Evolutionary conservation across 2,888 invertebrate species (phyloP), one percentile per base, ranked within the genome.

Genomic region (Scaptomyza flava): DNA sequence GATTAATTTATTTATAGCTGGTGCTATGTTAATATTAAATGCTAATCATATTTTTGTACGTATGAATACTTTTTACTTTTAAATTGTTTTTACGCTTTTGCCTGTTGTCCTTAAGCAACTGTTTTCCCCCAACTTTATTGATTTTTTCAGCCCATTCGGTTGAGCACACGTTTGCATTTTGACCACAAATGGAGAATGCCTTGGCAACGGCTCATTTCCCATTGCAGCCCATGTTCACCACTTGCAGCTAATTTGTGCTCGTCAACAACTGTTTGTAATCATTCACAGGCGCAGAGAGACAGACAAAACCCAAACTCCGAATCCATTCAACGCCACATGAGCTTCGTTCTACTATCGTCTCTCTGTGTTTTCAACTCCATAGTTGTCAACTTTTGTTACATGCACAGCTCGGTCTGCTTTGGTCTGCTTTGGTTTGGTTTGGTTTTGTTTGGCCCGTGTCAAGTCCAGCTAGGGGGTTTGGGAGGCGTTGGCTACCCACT

Each of bases 191-290:
- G 57, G 48, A 43, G 56, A 50, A 57, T 38, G 56, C 51, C 73
- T 53, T 60, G 64, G 53, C 59, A 63, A 60, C 56, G 31, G 41
- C 52, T 62, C 46, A 38, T 58, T 72, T 20, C 36, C 11, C 59
- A 45, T 6, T 4, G 38, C 8, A 12, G 6, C 6, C 12, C 46
- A 8, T 12, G 7, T 2, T 34, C 36, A 38, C 48, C 51, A 41
- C 64, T 61, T 59, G 47, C 56, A 61, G 68, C 79, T 78, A 75
- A 78, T 78, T 77, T 77, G 70, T 68, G 67, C 72, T 76, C 68
- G 76, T 73, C 79, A 78, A 79, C 78, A 76, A 78, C 41, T 41
- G 67, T 72, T 78, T 72, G 76, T 76, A 79, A 78, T 78, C 78
- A 78, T 76, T 78, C 79, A 68, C 57, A 68, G 53, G 62, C 67